Evolutionary conservation across 2,797 vertebrate species (phyloP).

Genomic region (Hemibagrus guttatus): DNA sequence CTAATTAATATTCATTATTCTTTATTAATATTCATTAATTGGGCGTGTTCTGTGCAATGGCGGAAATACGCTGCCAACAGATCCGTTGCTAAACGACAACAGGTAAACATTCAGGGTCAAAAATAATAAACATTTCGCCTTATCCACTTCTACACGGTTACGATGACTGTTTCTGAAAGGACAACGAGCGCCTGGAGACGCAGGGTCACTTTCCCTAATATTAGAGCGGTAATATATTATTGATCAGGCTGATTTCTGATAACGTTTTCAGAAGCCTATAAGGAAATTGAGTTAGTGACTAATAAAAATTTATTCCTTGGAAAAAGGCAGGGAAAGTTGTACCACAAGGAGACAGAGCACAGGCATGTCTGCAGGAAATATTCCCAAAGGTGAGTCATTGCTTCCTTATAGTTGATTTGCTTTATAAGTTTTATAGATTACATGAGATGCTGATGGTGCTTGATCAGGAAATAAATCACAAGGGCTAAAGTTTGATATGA

Average conservation of each 20-base stretch:
- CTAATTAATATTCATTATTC: neutral
- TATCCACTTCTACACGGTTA: neutral
- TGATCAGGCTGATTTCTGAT: neutral
- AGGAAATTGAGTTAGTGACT: neutral
- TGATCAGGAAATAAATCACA: neutral
- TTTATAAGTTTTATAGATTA: neutral
- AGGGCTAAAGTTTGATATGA: neutral
- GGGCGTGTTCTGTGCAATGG: neutral
- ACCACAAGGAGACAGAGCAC: slow-evolving; percentile 64
- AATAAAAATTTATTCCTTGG: neutral
- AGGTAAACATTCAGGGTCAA: slow-evolving; percentile 45
- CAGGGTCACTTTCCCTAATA: slow-evolving; percentile 31
- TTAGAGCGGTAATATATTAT: slow-evolving; percentile 57
- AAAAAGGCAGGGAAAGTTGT: slow-evolving; percentile 78
- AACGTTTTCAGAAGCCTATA: neutral
- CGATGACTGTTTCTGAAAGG: slow-evolving; percentile 47
- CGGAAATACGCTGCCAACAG: neutral
- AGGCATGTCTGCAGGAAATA: slow-evolving; percentile 74
- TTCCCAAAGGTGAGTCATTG: slow-evolving; percentile 71
- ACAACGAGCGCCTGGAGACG: slow-evolving; percentile 31
- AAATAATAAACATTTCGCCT: neutral
- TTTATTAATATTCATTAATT: neutral
- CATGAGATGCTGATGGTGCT: neutral
- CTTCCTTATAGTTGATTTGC: slow-evolving; percentile 18
- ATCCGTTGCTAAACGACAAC: slow-evolving; percentile 44